Percentiles rank a stretch among this genome's conserved stretches.
Evolutionary conservation across 2,797 vertebrate genomes (phyloP).

Genomic region (Danio albolineatus): DNA sequence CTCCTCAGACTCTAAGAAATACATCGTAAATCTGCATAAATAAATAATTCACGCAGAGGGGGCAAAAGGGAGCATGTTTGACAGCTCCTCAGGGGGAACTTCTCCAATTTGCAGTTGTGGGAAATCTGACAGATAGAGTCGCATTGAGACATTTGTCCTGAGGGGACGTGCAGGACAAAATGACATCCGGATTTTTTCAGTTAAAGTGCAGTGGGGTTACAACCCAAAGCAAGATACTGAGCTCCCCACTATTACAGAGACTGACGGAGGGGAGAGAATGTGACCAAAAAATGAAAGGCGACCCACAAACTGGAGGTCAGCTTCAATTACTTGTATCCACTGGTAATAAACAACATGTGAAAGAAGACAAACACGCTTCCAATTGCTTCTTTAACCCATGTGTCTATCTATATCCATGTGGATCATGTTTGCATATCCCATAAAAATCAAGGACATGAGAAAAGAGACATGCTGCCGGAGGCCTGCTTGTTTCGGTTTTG

Average conservation of each 20-base stretch:
- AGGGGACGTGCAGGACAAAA: slow-evolving; percentile 76
- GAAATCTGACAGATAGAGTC: slow-evolving; percentile 74
- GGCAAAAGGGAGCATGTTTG: slow-evolving; percentile 47
- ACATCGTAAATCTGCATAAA: slow-evolving; percentile 71
- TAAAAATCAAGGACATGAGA: slow-evolving; percentile 49
- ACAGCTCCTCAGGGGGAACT: slow-evolving; percentile 67
- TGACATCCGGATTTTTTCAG: slow-evolving; percentile 77
- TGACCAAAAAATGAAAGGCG: slow-evolving; percentile 26
- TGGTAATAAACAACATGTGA: slow-evolving; percentile 76
- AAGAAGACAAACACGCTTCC: slow-evolving; percentile 66
- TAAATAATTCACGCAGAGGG: slow-evolving; percentile 74
- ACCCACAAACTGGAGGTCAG: slow-evolving; percentile 71
- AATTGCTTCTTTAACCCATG: slow-evolving; percentile 62
- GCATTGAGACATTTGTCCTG: slow-evolving; percentile 70
- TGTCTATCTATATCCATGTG: slow-evolving; percentile 59
- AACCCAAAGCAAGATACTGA: slow-evolving; percentile 69
- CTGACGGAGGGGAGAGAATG: slow-evolving; percentile 51
- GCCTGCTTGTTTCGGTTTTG: slow-evolving; percentile 42
- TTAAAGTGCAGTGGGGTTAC: slow-evolving; percentile 71
- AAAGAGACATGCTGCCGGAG: slow-evolving; percentile 23
- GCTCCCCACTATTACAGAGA: slow-evolving; percentile 61
- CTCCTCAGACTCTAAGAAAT: slow-evolving; percentile 60
- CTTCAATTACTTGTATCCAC: slow-evolving; percentile 74
- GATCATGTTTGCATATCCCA: slow-evolving; percentile 65
- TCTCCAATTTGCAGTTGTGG: slow-evolving; percentile 74